Evolutionary conservation across 2,888 invertebrate species (phyloP), one percentile per base, ranked within the genome.

Genomic region (Caenorhabditis becei): DNA sequence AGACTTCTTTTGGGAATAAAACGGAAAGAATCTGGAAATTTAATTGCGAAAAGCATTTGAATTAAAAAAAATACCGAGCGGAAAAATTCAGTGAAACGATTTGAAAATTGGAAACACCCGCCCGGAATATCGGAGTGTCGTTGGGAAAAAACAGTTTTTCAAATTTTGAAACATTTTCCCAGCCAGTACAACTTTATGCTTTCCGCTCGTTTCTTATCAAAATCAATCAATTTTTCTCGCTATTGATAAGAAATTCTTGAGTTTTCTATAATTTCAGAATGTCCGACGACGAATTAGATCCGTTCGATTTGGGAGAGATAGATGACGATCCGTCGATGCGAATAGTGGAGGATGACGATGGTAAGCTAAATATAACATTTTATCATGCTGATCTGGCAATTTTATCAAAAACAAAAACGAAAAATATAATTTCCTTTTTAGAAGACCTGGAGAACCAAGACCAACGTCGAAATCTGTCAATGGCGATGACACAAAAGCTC

Each of bases 231-330:
- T 32, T 10, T 10, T 32, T 32, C 32, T 32, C 32, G n/a, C n/a
- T n/a, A n/a, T n/a, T n/a, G 10, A 32, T 32, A 32, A 32, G 32
- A 32, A 32, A 41, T n/a, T n/a, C n/a, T n/a, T n/a, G n/a, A 16
- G 16, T 75, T 75, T 62, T 47, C 14, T 8, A 14, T 20, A 61
- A 35, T 54, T 69, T 51, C 18, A 69, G 49, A 28, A 77, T 77
- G 77, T 77, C 77, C 18, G 69, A 70, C 53, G 70, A 69, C 1
- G 77, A 77, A 32, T 70, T 77, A 16, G 69, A 58, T 37, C 58
- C 41, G 49, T 56, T 77, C 14, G 70, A 65, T 20, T 37, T 49
- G 0, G 65, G 18, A 11, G 51, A 53, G 8, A 26, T 24, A 32
- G 18, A n/a, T 37, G 37, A 26, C 10, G 56, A 49, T 7, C 24